phyloP scores from a whole-genome alignment of 2,113 vertebrate genomes.

The Athene cunicularia region DNA sequence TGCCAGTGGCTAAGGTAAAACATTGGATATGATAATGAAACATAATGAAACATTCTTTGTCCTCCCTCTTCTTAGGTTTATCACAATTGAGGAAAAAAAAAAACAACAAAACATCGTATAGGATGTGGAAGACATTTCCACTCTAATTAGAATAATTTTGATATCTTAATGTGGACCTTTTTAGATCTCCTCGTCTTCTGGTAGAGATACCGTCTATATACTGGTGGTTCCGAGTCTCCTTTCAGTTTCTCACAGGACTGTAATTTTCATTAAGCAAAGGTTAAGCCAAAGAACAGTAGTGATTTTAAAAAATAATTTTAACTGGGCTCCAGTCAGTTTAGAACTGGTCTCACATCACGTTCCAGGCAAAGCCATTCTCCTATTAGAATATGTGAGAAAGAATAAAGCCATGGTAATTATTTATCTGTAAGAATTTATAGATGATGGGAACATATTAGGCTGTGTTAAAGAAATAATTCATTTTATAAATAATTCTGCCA shows the following conservation, averaged over 20 bases:
- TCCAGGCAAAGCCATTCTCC: background rate
- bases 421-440: background rate
- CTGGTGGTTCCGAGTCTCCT: background rate
- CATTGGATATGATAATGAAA: background rate
- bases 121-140: background rate
- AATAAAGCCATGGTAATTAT: background rate
- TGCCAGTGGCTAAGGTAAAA: background rate
- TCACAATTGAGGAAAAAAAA: background rate
- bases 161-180: background rate
- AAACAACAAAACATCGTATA: background rate
- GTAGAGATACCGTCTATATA: background rate
- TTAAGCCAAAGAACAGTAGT: background rate
- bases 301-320: background rate
- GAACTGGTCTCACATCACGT: background rate
- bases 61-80: background rate
- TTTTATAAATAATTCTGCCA: background rate
- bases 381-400: background rate
- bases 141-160: background rate
- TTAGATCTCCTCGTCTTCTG: background rate
- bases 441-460: background rate
- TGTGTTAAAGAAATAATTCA: background rate
- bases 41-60: background rate
- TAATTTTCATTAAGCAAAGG: background rate
- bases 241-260: background rate
- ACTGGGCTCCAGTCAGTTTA: background rate